Conservation (phyloP, 2,888 invertebrate species). For the Saturnia japonica region DNA sequence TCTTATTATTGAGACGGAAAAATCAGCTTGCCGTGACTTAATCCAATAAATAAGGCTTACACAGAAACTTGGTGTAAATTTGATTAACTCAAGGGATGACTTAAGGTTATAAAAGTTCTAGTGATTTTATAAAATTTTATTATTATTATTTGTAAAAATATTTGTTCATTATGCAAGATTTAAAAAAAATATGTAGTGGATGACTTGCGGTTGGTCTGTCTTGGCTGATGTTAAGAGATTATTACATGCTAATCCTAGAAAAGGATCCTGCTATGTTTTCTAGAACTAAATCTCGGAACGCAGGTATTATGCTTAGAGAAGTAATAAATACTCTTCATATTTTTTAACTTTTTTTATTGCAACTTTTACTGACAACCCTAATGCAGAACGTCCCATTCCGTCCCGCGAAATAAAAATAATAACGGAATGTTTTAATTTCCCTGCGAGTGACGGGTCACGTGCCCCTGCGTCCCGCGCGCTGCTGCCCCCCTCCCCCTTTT, state of each 20-base stretch:
- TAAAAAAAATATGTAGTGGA: too few relatives aligned
- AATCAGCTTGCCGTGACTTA: background rate
- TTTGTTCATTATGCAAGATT: too few relatives aligned
- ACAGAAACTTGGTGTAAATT: background rate
- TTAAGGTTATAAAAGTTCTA: background rate
- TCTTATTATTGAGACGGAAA: background rate
- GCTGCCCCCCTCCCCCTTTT: constrained; percentile 26
- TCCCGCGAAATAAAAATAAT: constrained; percentile 67
- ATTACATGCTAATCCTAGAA: background rate
- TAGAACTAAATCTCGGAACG: too few relatives aligned
- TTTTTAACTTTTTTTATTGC: constrained; percentile 21
- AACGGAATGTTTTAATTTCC: constrained; percentile 81
- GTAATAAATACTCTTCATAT: constrained; percentile 1
- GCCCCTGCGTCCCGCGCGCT: constrained; percentile 47
- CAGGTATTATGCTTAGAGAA: too few relatives aligned
- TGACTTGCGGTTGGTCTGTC: too few relatives aligned
- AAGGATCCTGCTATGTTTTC: too few relatives aligned
- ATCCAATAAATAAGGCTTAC: background rate
- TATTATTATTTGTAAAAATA: too few relatives aligned
- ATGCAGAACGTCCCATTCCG: constrained; percentile 23
- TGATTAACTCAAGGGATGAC: background rate
- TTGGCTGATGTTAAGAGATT: too few relatives aligned
- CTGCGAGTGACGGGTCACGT: constrained; percentile 83
- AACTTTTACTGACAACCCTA: constrained; percentile 28
- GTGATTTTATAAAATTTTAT: too few relatives aligned